These are phyloP conservation scores for Gymnarchus niloticus DNA, from an alignment of 2,113 vertebrate genomes.

Conservation along the genomic window DNA sequence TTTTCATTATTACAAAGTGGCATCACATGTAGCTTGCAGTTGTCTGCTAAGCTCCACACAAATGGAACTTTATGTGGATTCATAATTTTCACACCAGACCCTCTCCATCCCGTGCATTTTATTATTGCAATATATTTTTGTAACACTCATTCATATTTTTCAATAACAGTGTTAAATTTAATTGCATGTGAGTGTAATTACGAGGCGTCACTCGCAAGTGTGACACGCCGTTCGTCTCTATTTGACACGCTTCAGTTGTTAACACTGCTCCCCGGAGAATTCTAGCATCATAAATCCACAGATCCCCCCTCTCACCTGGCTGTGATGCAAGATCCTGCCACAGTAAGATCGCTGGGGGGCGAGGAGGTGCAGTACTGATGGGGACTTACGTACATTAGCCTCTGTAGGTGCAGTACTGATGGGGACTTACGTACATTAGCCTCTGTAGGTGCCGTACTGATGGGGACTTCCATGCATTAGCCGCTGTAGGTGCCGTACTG, in stretches of 20 bases:
- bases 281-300: not conserved
- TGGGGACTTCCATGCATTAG: no score
- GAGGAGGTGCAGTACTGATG: no score
- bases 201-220: not conserved
- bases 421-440: no score
- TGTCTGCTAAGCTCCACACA: not conserved
- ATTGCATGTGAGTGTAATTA: conserved; percentile 4
- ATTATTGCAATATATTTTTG: not conserved
- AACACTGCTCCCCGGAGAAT: not conserved
- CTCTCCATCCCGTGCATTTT: not conserved
- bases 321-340: not conserved
- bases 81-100: no score
- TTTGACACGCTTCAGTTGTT: not conserved
- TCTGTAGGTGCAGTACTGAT: no score
- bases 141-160: not conserved
- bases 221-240: not conserved
- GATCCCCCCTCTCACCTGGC: not conserved
- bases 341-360: not conserved
- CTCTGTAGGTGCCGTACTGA: no score
- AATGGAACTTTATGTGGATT: not conserved
- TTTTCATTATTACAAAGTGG: not conserved
- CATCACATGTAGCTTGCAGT: no score
- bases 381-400: no score
- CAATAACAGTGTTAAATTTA: not conserved
- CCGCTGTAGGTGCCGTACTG: no score